Conservation (phyloP, 2,113 vertebrate genomes). For the Clarias gariepinus region DNA sequence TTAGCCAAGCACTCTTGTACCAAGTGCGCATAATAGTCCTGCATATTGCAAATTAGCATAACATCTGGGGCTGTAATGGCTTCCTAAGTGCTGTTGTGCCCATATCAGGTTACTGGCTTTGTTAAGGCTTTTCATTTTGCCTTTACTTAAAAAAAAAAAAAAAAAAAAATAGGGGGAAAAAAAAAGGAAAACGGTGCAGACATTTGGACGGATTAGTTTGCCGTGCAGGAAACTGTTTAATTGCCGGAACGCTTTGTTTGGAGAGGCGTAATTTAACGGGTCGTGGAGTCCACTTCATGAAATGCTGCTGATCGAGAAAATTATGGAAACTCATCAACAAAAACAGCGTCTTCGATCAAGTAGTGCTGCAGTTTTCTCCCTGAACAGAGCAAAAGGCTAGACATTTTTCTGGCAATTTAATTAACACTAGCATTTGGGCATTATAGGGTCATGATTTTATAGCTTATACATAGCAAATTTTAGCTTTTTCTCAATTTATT, state of each 20-base stretch:
- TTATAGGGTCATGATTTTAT: neutral
- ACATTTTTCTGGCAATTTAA: constrained; percentile 20
- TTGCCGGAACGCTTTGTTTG: constrained; percentile 69
- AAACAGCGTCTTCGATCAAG: constrained; percentile 6
- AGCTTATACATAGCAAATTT: neutral
- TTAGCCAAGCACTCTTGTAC: constrained; percentile 36
- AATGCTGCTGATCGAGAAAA: constrained; percentile 60
- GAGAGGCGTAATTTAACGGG: constrained; percentile 72
- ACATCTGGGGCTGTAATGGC: constrained; percentile 52
- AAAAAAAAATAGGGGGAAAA: neutral
- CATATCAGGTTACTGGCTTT: constrained; percentile 40
- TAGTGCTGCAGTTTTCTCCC: neutral
- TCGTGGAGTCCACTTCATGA: constrained; percentile 66
- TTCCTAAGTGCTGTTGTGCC: constrained; percentile 44
- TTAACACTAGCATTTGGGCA: constrained; percentile 1
- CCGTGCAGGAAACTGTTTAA: constrained; percentile 69
- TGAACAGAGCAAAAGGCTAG: neutral
- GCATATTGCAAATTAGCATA: constrained; percentile 50
- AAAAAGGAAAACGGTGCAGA: constrained; percentile 30
- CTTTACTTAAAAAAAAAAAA: constrained; percentile 39
- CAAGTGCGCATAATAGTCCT: constrained; percentile 42
- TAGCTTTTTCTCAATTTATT: neutral
- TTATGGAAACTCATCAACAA: constrained; percentile 53
- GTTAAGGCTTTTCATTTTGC: constrained; percentile 55
- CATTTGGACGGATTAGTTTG: constrained; percentile 59